These are phyloP conservation scores for Philonicus albiceps DNA, from an alignment of 2,888 invertebrate genomes.

Conservation along the genomic window DNA sequence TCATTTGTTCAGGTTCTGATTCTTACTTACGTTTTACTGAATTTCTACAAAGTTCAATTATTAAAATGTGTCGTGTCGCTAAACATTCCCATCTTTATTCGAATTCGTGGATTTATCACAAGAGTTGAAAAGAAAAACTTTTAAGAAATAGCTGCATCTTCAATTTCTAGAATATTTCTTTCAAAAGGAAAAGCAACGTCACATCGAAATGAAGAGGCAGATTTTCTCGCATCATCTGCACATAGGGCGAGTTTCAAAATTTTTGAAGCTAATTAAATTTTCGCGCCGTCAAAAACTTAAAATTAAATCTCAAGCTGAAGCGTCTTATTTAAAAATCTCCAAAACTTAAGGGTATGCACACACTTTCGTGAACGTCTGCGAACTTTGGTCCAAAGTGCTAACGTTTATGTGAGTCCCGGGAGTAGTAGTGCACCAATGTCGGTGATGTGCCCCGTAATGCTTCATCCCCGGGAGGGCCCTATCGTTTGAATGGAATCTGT, in stretches of 20 bases:
- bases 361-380: not conserved
- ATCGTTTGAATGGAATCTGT: not conserved
- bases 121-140: too few relatives aligned
- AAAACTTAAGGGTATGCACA: not conserved
- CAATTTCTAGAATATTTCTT: too few relatives aligned
- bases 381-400: not conserved
- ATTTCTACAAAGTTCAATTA: too few relatives aligned
- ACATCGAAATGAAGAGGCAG: not conserved
- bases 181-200: not conserved
- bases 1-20: too few relatives aligned
- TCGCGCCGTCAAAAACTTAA: not conserved
- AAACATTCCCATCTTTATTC: too few relatives aligned
- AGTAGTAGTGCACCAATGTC: not conserved
- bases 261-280: conserved; percentile 1
- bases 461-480: not conserved
- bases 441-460: not conserved
- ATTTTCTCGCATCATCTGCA: not conserved
- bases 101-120: too few relatives aligned
- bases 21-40: too few relatives aligned
- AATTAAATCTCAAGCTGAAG: not conserved
- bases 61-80: too few relatives aligned
- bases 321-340: not conserved
- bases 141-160: too few relatives aligned
- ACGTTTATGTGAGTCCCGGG: not conserved
- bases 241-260: not conserved